Conservation (phyloP, 2,113 vertebrate species). For the Orcinus orca region DNA sequence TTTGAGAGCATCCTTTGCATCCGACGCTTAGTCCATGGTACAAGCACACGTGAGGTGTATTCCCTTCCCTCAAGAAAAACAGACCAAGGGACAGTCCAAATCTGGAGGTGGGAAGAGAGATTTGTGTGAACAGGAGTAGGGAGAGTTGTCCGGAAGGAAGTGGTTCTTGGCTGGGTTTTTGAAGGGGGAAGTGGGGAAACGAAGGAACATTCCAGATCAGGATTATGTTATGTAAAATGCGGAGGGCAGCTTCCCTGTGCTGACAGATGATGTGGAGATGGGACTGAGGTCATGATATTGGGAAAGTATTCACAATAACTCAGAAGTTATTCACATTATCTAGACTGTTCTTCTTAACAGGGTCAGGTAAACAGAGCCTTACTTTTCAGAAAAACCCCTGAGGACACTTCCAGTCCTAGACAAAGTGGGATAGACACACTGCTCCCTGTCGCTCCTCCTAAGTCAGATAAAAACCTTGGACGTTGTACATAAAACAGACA, state of each 20-base stretch:
- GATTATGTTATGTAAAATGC: not conserved
- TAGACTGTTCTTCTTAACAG: not conserved
- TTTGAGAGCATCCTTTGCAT: not conserved
- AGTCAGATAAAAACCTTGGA: not conserved
- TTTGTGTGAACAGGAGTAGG: not conserved
- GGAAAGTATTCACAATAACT: not conserved
- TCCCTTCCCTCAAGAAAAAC: not conserved
- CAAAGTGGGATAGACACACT: not conserved
- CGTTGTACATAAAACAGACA: accelerated
- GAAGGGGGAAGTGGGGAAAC: not conserved
- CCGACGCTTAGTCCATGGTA: not conserved
- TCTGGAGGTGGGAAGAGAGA: not conserved
- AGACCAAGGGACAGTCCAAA: not conserved
- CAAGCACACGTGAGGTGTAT: not conserved
- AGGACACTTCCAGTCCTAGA: not conserved
- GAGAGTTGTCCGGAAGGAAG: not conserved
- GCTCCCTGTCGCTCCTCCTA: not conserved
- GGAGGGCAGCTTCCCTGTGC: not conserved
- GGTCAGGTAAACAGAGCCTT: not conserved
- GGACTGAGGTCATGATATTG: not conserved
- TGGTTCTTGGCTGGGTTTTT: not conserved
- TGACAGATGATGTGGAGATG: too few relatives aligned
- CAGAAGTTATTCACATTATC: not conserved
- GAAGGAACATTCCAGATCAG: not conserved
- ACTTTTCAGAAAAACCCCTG: not conserved